phyloP scores from a whole-genome alignment of 2,888 invertebrate genomes.

The Macroteleia sp. region DNA sequence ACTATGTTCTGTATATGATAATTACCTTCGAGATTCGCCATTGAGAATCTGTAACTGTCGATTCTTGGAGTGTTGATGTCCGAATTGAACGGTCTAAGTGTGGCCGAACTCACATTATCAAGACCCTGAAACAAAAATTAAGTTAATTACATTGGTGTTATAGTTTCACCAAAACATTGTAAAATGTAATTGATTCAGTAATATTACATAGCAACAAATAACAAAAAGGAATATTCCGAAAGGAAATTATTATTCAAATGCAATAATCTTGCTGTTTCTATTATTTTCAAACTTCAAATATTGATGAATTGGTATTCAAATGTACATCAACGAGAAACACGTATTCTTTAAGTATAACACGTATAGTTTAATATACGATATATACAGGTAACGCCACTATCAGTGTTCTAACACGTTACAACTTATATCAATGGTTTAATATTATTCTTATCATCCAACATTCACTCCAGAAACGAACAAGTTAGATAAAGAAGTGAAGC shows the following conservation, averaged over 20 bases:
- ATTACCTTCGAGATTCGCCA: conserved; percentile 94
- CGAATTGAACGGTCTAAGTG: conserved; percentile 87
- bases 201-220: not conserved
- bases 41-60: conserved; percentile 96
- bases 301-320: no score
- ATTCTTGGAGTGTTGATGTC: conserved; percentile 92
- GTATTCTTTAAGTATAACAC: no score
- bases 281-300: no score
- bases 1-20: no score
- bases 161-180: not conserved
- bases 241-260: no score
- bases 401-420: not conserved
- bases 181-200: not conserved
- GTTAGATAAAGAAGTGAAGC: not conserved
- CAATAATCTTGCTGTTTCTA: no score
- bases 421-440: no score
- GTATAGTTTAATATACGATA: no score
- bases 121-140: conserved; percentile 87
- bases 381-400: not conserved
- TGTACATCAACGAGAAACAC: no score
- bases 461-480: not conserved
- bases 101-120: conserved; percentile 86
- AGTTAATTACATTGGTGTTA: no score
- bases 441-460: not conserved
- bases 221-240: no score